Evolutionary conservation across 1,140 invertebrate species (phyloP), one percentile per base, ranked within the genome.

Genomic region (Anoplolepis gracilipes): DNA sequence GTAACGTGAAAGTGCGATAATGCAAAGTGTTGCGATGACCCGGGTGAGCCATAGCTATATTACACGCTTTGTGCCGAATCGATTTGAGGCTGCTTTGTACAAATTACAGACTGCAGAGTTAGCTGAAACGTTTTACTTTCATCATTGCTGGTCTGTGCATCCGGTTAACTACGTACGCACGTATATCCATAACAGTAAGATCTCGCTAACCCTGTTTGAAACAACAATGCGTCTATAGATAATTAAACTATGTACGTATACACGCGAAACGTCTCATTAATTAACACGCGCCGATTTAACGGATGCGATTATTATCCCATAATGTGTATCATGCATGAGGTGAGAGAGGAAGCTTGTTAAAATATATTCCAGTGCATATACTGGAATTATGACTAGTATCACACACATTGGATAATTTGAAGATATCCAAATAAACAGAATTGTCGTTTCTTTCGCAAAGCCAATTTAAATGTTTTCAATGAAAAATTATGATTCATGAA

Each of bases 111-210:
- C 49, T 57, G 49, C 16, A 64, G 49, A 57, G 77, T 55, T 42
- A 49, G n/a, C 16, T 55, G 64, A 79, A 39, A 11, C 25, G 65
- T 49, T 39, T 81, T 81, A 81, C 49, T 81, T 81, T 72, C 78
- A 81, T 42, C 33, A 72, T 42, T 70, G 25, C 65, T 55, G 46
- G 36, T 28, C 49, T 57, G 33, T 4, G n/a, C 16, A 39, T 65
- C 28, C 64, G 19, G 19, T 77, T 16, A 49, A 30, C 30, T n/a
- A 30, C 22, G 19, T 33, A 36, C 62, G 36, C 75, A 33, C 28
- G 19, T 36, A 11, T 30, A n/a, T n/a, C 11, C n/a, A 30, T 28
- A 36, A 36, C 28, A 69, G 30, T 28, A 78, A 78, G 42, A 67
- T 49, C 30, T 49, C 46, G 46, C 46, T 49, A 49, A 49, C 5